Percentiles rank a stretch among this genome's conserved stretches.
Evolutionary conservation across 2,113 vertebrate species (phyloP).

Genomic region (Prolemur simus): DNA sequence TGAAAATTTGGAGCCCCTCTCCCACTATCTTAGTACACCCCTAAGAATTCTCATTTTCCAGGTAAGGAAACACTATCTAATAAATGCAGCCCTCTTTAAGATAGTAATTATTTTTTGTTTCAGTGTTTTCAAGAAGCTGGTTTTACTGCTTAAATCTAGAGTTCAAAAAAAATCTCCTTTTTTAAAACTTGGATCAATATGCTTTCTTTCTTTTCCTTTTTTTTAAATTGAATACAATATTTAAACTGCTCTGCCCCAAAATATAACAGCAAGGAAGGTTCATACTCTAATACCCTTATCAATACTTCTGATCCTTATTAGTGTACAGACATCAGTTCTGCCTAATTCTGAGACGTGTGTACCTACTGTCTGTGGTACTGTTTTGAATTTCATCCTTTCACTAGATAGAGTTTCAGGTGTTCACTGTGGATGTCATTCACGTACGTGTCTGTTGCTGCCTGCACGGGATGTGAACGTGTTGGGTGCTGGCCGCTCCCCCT

Average conservation of each 20-base stretch:
- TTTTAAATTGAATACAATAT: neutral
- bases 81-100: neutral
- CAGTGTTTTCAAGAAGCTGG: neutral
- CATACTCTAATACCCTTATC: neutral
- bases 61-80: neutral
- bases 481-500: neutral
- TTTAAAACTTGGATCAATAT: neutral
- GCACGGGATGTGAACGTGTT: neutral
- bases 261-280: neutral
- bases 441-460: neutral
- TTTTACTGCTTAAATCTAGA: constrained; percentile 10
- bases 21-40: neutral
- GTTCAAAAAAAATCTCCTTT: neutral
- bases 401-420: neutral
- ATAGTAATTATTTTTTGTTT: neutral
- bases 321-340: neutral
- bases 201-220: neutral
- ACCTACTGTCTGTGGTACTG: neutral
- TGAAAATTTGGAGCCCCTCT: neutral
- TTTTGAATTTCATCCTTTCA: neutral
- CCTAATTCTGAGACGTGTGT: neutral
- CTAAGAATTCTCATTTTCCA: neutral
- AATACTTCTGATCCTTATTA: neutral
- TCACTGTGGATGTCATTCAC: neutral
- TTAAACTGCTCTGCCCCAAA: neutral